Evolutionary conservation across 2,797 vertebrate genomes (phyloP).

Genomic region (Pterois miles): DNA sequence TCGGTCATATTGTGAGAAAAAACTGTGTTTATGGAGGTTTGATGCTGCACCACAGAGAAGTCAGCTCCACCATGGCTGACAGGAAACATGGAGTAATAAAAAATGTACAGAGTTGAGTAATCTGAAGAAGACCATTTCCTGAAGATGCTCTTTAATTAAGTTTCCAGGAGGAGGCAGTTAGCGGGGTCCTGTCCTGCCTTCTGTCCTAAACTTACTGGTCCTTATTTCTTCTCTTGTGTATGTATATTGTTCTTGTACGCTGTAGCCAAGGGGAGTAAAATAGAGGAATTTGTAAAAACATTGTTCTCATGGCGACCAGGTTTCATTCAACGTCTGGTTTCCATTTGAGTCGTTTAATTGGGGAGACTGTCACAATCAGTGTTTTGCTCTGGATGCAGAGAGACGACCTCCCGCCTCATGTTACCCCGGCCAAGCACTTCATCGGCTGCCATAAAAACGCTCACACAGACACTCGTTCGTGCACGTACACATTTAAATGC

Average conservation of each 20-base stretch:
- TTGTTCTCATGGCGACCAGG: constrained; percentile 75
- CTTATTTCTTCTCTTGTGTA: constrained; percentile 5
- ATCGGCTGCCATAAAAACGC: constrained; percentile 56
- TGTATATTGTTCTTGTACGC: constrained; percentile 47
- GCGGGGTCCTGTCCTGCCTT: constrained; percentile 23
- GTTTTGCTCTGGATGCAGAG: constrained; percentile 70
- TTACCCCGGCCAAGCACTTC: constrained; percentile 62
- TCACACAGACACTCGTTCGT: constrained; percentile 13
- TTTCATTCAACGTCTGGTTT: constrained; percentile 78
- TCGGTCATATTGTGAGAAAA: too few species aligned
- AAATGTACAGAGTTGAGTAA: neutral
- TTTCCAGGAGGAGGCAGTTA: constrained; percentile 54
- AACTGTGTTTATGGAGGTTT: too few species aligned
- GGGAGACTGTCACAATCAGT: constrained; percentile 81
- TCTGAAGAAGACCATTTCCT: constrained; percentile 41
- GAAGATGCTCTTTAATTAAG: constrained; percentile 67
- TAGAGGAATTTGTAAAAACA: constrained; percentile 71
- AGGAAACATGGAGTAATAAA: constrained; percentile 33
- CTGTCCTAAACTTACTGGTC: constrained; percentile 35
- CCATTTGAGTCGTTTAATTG: constrained; percentile 78
- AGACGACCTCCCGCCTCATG: constrained; percentile 66
- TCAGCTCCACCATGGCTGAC: neutral
- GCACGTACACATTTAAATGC: neutral
- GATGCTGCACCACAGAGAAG: neutral
- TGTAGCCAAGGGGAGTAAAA: constrained; percentile 63